These are phyloP conservation scores for Amazona guildingii DNA, from an alignment of 2,113 vertebrate genomes.

Conservation along the genomic window DNA sequence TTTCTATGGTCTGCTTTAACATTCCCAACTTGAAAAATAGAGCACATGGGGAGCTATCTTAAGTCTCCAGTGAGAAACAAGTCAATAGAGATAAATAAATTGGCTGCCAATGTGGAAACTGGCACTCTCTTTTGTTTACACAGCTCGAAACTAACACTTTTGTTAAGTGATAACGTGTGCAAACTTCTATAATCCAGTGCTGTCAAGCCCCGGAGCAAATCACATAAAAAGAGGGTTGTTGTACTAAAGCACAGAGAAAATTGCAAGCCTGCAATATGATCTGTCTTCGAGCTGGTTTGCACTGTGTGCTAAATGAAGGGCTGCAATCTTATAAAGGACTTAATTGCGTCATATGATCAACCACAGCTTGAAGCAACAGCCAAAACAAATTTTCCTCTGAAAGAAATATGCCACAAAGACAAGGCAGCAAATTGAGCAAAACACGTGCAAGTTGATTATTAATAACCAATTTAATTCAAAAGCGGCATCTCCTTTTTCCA, in stretches of 20 bases:
- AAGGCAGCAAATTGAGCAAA: background rate
- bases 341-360: background rate
- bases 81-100: background rate
- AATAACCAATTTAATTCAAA: conserved; percentile 27
- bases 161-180: conserved; percentile 19
- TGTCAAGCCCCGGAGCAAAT: conserved; percentile 26
- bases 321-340: conserved; percentile 12
- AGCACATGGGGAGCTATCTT: background rate
- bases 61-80: background rate
- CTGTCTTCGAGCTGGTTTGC: background rate
- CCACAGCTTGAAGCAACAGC: conserved; percentile 2
- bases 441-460: background rate
- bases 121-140: background rate
- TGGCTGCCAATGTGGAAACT: background rate
- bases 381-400: background rate
- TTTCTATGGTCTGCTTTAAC: background rate
- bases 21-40: background rate
- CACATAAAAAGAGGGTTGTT: conserved; percentile 1
- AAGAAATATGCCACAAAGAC: background rate
- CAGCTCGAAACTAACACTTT: conserved; percentile 13
- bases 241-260: conserved; percentile 25
- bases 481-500: background rate
- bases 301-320: conserved; percentile 3
- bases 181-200: conserved; percentile 20
- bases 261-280: background rate